These are phyloP conservation scores for Orchestes rusci DNA, from an alignment of 2,888 invertebrate genomes.

Conservation along the genomic window DNA sequence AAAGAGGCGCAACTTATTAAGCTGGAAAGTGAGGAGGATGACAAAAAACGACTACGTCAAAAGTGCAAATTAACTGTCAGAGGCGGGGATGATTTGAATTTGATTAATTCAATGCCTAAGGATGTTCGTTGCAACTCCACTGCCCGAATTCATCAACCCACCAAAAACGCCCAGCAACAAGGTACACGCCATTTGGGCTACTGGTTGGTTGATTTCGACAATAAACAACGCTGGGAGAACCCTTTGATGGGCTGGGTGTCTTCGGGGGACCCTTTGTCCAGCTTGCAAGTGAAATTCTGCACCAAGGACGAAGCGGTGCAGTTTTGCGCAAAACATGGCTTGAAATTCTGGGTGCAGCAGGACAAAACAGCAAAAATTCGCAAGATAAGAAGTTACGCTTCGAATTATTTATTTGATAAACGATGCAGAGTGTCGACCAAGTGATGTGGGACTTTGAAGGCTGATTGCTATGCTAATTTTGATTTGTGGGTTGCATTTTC, in stretches of 20 bases:
- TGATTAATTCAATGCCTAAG: slow-evolving; percentile 17
- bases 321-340: slow-evolving; percentile 86
- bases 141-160: slow-evolving; percentile 30
- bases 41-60: slow-evolving; percentile 5
- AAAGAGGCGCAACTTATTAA: slow-evolving; percentile 8
- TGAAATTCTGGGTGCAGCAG: slow-evolving; percentile 75
- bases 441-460: slow-evolving; percentile 50
- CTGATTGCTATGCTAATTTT: no score
- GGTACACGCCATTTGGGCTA: slow-evolving; percentile 20
- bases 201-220: slow-evolving; percentile 32
- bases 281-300: slow-evolving; percentile 68
- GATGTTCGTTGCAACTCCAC: slow-evolving; percentile 18
- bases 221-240: slow-evolving; percentile 48
- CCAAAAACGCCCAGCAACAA: slow-evolving; percentile 33
- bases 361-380: slow-evolving; percentile 52
- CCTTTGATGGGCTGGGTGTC: slow-evolving; percentile 95
- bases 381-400: slow-evolving; percentile 76
- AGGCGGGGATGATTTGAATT: slow-evolving; percentile 10
- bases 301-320: slow-evolving; percentile 75
- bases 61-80: slow-evolving; percentile 18
- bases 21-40: slow-evolving; percentile 10
- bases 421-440: slow-evolving; percentile 86
- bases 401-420: slow-evolving; percentile 89
- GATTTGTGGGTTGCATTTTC: no score
- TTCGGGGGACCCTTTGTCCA: slow-evolving; percentile 86